Conservation (phyloP, 2,797 vertebrate species). For the Brachyalestes nurse region DNA sequence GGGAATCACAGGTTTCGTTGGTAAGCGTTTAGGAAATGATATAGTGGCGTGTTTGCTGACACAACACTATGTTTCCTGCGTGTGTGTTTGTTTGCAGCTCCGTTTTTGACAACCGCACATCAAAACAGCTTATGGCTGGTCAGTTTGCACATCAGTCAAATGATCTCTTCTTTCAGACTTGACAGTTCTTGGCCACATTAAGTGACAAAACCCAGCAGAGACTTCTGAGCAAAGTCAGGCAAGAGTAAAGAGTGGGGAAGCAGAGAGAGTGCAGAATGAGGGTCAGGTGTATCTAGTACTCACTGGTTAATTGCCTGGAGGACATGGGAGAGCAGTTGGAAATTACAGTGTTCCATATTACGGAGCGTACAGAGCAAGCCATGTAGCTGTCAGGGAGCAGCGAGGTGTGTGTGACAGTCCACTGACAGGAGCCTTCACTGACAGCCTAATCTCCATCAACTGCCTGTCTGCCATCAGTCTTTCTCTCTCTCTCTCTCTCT, state of each 20-base stretch:
- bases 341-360: conserved; percentile 54
- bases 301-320: conserved; percentile 52
- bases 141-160: not conserved
- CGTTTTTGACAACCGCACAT: not conserved
- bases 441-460: conserved; percentile 61
- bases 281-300: conserved; percentile 39
- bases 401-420: conserved; percentile 58
- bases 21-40: not conserved
- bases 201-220: not conserved
- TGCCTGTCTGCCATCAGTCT: conserved; percentile 47
- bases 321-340: conserved; percentile 42
- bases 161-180: not conserved
- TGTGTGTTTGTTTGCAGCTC: not conserved
- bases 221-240: not conserved
- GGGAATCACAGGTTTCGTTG: not conserved
- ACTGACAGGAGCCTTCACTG: conserved; percentile 54
- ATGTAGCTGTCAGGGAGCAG: conserved; percentile 61
- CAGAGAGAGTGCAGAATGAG: conserved; percentile 25
- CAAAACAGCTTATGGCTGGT: not conserved
- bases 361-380: conserved; percentile 35
- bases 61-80: not conserved
- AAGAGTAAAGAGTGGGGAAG: conserved; percentile 11
- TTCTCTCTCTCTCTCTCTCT: conserved; percentile 11
- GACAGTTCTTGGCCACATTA: not conserved
- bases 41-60: not conserved